Conservation (phyloP, 2,797 vertebrate genomes). For the Pseudochirops cupreus region DNA sequence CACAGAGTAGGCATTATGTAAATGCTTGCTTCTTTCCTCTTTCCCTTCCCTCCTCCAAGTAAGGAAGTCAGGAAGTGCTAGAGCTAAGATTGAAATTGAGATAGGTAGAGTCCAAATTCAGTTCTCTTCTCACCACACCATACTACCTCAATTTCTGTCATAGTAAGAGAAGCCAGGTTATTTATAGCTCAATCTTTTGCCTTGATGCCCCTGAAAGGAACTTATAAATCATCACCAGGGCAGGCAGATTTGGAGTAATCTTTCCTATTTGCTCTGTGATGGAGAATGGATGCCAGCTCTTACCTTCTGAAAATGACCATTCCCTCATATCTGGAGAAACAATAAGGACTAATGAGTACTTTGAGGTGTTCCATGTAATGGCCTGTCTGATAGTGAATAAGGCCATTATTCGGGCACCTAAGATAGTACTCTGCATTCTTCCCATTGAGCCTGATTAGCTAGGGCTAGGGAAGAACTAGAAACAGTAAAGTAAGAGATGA, state of each 20-base stretch:
- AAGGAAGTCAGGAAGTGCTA: neutral
- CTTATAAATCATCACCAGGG: slow-evolving; percentile 76
- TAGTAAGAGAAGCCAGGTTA: slow-evolving; percentile 75
- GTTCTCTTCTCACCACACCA: neutral
- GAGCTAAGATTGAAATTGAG: neutral
- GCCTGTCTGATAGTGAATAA: slow-evolving; percentile 15
- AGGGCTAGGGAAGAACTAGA: neutral
- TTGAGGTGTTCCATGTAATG: slow-evolving; percentile 23
- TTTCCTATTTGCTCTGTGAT: slow-evolving; percentile 81
- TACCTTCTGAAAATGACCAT: slow-evolving; percentile 75
- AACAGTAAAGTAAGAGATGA: neutral
- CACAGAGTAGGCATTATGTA: neutral
- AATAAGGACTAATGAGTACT: slow-evolving; percentile 33
- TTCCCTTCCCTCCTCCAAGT: neutral
- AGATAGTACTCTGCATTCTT: neutral
- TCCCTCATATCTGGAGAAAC: slow-evolving; percentile 48
- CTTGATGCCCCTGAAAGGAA: slow-evolving; percentile 84
- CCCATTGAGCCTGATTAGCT: neutral
- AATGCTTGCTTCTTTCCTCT: neutral
- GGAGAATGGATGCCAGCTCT: slow-evolving; percentile 77
- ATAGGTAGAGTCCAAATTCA: neutral
- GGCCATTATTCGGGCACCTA: neutral
- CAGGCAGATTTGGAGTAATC: slow-evolving; percentile 81
- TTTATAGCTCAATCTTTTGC: slow-evolving; percentile 83
- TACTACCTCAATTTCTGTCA: neutral